Evolutionary conservation across 1,140 invertebrate species (phyloP), one percentile per base, ranked within the genome.

Genomic region (Meloidogyne floridensis): DNA sequence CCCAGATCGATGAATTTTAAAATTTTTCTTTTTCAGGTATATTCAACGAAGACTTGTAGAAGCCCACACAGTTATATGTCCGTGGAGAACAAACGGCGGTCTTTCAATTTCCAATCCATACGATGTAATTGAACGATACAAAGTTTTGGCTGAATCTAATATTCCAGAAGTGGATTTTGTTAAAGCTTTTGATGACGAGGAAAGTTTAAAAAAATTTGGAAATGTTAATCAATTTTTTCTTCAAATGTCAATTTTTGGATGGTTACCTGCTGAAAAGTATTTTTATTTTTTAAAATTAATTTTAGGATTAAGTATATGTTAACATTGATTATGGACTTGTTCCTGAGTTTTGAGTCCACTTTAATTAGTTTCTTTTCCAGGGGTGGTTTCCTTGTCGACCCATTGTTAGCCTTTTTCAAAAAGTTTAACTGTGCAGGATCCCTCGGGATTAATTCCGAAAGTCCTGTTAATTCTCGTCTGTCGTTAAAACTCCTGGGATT

Each of bases 1-100:
- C 32, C 32, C 32, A 32, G 32, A 32, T 32, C 32, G 32, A 32
- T 32, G 32, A 1, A 32, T 32, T 32, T 32, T 32, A 1, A 32
- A 32, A 32, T 2, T 32, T 32, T 32, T 32, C 32, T 32, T 32
- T 32, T 32, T 47, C 18, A 81, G 80, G 42, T 70, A 81, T 72
- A 72, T 79, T 54, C 80, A 81, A 53, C 80, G 80, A 47, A 81
- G 75, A 71, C 53, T 81, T 10, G 51, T 77, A 15, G 80, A 81
- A 54, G 80, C 80, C 9, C 80, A 81, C 75, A 75, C 72, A n/a
- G 74, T 79, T 18, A 56, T 75, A 75, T 81, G 80, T 13, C 74
- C 80, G 13, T 81, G 74, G 59, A 72, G 80, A 32, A 81, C 75
- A 72, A 81, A 77, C n/a, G 54, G 54, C 1, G 80, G 80, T 42